A percentile compares a stretch with the other conserved stretches of the same genome.
These are phyloP conservation scores for Anthoptus insignis DNA, from an alignment of 2,888 invertebrate species.

Conservation along the genomic window DNA sequence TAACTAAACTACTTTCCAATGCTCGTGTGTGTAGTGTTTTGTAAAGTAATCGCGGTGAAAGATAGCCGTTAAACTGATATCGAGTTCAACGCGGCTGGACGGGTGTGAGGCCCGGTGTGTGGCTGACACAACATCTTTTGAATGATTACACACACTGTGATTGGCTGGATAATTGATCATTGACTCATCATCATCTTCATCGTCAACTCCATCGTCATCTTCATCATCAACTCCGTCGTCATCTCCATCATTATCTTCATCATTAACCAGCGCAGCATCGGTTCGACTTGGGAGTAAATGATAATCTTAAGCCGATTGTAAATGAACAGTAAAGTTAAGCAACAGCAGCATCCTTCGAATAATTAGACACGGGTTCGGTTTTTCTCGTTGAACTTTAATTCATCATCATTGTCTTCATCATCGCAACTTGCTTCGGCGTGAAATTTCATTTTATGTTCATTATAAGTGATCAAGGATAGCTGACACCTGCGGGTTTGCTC, in stretches of 20 bases:
- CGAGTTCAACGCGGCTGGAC: slow-evolving; percentile 5
- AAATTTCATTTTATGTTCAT: too few relatives aligned
- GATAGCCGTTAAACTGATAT: slow-evolving; percentile 14
- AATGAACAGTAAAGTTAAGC: too few relatives aligned
- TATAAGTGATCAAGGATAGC: too few relatives aligned
- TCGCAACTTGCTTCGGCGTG: too few relatives aligned
- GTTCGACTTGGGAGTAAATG: too few relatives aligned
- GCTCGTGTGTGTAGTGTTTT: slow-evolving; percentile 4
- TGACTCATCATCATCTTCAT: not conserved
- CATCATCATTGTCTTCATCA: too few relatives aligned
- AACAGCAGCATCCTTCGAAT: too few relatives aligned
- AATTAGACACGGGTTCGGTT: too few relatives aligned
- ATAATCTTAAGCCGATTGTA: too few relatives aligned
- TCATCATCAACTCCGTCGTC: not conserved
- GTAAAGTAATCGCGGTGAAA: slow-evolving; percentile 7
- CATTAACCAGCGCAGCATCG: not conserved
- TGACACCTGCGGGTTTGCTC: too few relatives aligned
- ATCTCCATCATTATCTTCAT: not conserved
- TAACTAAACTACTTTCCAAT: not conserved
- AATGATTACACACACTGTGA: not conserved
- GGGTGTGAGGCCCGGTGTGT: not conserved
- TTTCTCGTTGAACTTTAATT: too few relatives aligned
- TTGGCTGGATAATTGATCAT: not conserved
- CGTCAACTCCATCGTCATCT: not conserved
- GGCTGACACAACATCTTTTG: not conserved